Evolutionary conservation across 2,888 invertebrate species (phyloP), one percentile per base, ranked within the genome.

Genomic region (Spialia ferax): DNA sequence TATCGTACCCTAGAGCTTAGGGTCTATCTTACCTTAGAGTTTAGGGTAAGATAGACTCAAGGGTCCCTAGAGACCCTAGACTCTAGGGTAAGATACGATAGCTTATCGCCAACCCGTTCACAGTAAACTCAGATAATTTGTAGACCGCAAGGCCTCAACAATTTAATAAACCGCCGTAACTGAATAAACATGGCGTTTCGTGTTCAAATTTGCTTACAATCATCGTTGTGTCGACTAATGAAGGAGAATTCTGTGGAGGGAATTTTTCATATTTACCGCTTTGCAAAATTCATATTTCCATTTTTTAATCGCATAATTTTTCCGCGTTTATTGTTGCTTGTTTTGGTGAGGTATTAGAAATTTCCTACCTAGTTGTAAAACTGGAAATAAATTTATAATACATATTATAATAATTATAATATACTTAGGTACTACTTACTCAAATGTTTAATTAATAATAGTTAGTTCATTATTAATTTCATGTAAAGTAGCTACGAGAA

Each of bases 171-270:
- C 56, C 54, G 42, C 8, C 35, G 66, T 59, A 57, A 66, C 65
- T 68, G 63, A 70, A 70, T 70, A 69, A 70, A 71, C 69, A 63
- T 29, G 55, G 48, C 59, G 65, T 42, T 61, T 68, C 61, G 48
- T 59, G 63, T 63, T 61, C 63, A 62, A 68, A 71, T 69, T 66
- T 65, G 50, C 64, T 68, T 42, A 68, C 71, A 70, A 68, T 68
- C 65, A 62, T 63, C 66, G 60, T 59, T 69, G 55, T 50, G 59
- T 38, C 70, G 42, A 62, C 71, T 71, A 71, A 71, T 68, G 65
- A 68, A 66, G 38, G 52, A 42, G 18, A 59, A 15, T n/a, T 50
- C n/a, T 32, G 35, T 3, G 42, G 50, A 26, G 35, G 57, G 35
- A 48, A 48, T 57, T 15, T 29, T 11, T 29, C 55, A 10, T 48